Evolutionary conservation across 2,797 vertebrate species (phyloP), one percentile per base, ranked within the genome.

Genomic region (Choloepus didactylus): DNA sequence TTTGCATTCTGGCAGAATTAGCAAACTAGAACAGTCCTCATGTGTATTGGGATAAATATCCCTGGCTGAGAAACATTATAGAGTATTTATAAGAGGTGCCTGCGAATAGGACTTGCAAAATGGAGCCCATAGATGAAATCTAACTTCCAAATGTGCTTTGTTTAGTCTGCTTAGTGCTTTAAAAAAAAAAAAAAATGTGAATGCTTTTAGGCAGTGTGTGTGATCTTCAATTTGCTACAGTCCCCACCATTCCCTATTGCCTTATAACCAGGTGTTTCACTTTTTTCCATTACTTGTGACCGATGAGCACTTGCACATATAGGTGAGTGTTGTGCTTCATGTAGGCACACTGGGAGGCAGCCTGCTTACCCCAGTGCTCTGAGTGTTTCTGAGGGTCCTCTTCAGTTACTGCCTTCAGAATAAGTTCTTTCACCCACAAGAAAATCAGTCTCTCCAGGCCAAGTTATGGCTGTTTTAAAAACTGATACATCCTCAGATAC

Each of bases 101-200:
- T 54, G 9, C 64, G 62, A 15, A 49, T 25, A 67, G 49, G 89
- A 87, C 5, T 94, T 95, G 29, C 25, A 77, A 87, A 79, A 73
- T 21, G 27, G 35, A 75, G 44, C 4, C 46, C 9, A 23, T 9
- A 9, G 44, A 85, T 38, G 60, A 95, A 87, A 83, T 73, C 64
- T 8, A 62, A 11, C 16, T 70, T 2, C 51, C 18, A 44, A 2
- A 70, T 49, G 23, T 56, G 8, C 19, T 35, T 89, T 72, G 15
- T 87, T 56, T 73, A 8, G 23, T n/a, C 41, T 75, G 18, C 23
- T 49, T 27, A 60, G 56, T 54, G 18, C 72, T 60, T 60, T 59
- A 83, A 46, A 88, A 80, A 93, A 66, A 80, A 93, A 66, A 31
- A 51, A 23, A 18, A 69, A 85, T 64, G 56, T 46, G 89, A 86